Evolutionary conservation across 2,888 invertebrate species (phyloP).

Genomic region (Magallana nippona): DNA sequence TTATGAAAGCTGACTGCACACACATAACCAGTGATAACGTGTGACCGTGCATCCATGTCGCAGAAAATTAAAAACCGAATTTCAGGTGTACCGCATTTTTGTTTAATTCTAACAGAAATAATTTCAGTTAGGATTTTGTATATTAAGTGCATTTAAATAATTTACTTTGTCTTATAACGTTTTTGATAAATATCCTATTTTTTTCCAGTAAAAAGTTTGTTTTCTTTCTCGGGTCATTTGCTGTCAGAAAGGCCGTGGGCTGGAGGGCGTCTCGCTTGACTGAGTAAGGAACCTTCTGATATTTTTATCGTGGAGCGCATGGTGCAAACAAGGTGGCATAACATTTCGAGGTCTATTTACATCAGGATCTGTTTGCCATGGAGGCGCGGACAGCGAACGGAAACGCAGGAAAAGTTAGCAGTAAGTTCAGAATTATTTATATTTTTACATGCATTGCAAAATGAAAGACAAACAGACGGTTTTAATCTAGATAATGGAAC

Average conservation of each 20-base stretch:
- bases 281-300: neutral
- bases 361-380: neutral
- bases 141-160: too few relatives aligned
- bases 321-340: conserved; percentile 3
- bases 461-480: neutral
- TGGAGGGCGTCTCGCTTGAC: neutral
- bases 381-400: neutral
- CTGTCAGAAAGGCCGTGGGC: neutral
- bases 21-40: too few relatives aligned
- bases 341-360: neutral
- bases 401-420: conserved; percentile 27
- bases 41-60: too few relatives aligned
- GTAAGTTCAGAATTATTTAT: neutral
- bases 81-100: too few relatives aligned
- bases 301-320: neutral
- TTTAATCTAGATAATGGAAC: neutral
- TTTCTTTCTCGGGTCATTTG: neutral
- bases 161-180: too few relatives aligned
- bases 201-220: too few relatives aligned
- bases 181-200: too few relatives aligned
- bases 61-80: too few relatives aligned
- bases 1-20: too few relatives aligned
- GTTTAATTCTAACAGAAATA: too few relatives aligned
- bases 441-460: too few relatives aligned
- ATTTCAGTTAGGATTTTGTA: too few relatives aligned